Conservation (phyloP, 2,888 invertebrate species). For the Tetheella fluctuosa region DNA sequence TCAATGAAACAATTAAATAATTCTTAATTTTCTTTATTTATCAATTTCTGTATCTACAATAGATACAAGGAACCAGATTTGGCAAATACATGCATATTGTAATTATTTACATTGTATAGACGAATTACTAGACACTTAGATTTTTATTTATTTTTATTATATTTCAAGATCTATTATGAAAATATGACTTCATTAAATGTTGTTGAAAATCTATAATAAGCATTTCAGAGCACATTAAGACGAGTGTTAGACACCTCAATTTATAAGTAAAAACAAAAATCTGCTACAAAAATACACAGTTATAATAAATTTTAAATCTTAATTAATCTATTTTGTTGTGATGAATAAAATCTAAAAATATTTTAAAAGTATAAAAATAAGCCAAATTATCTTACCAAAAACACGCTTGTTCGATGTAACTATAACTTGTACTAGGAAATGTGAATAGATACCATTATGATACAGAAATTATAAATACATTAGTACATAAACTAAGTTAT, state of each 20-base stretch:
- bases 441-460: constrained; percentile 69
- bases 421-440: constrained; percentile 67
- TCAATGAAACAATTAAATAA: constrained; percentile 33
- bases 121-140: constrained; percentile 33
- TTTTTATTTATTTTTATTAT: constrained; percentile 4
- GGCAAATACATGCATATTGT: constrained; percentile 56
- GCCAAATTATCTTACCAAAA: constrained; percentile 42
- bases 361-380: constrained; percentile 48
- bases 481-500: constrained; percentile 61
- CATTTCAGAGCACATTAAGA: constrained; percentile 2
- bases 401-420: constrained; percentile 68
- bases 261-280: constrained; percentile 31
- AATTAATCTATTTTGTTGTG: constrained; percentile 58
- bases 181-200: not conserved
- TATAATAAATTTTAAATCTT: constrained; percentile 45
- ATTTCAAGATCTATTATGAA: constrained; percentile 11
- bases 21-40: constrained; percentile 75
- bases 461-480: constrained; percentile 83
- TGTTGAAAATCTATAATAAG: not conserved
- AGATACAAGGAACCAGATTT: constrained; percentile 70
- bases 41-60: constrained; percentile 83
- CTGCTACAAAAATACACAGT: constrained; percentile 62
- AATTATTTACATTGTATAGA: constrained; percentile 62
- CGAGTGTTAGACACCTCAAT: constrained; percentile 11
- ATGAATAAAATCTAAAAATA: constrained; percentile 49